phyloP scores from a whole-genome alignment of 2,888 invertebrate genomes.

The Muschampia plurimacula region DNA sequence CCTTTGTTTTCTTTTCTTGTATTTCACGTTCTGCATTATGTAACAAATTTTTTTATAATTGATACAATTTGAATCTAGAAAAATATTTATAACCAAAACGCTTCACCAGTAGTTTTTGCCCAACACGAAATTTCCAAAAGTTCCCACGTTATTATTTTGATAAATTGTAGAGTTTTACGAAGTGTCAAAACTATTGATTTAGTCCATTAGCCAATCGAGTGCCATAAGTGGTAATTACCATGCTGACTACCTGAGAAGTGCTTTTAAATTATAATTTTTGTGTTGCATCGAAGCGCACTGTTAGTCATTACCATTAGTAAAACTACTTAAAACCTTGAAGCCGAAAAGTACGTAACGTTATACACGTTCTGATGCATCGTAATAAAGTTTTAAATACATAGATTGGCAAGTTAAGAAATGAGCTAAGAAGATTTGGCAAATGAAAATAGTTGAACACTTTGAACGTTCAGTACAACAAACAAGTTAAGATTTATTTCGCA shows the following conservation, averaged over 20 bases:
- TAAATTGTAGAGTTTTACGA: constrained; percentile 11
- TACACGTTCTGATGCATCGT: neutral
- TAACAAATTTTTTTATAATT: too few relatives aligned
- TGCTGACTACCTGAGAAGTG: constrained; percentile 27
- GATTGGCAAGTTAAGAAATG: neutral
- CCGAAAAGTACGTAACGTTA: neutral
- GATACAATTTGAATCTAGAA: neutral
- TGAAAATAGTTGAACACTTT: constrained; percentile 36
- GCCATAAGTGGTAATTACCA: constrained; percentile 2
- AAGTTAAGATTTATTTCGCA: constrained; percentile 40
- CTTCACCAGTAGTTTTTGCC: neutral
- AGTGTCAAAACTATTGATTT: constrained; percentile 27
- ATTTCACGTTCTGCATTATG: too few relatives aligned
- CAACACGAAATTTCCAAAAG: neutral
- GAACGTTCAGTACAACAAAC: constrained; percentile 34
- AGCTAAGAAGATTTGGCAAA: constrained; percentile 26
- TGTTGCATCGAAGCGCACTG: constrained; percentile 18
- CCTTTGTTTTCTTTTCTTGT: too few relatives aligned
- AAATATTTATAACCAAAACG: neutral
- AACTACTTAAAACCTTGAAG: constrained; percentile 12
- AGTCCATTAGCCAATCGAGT: constrained; percentile 21
- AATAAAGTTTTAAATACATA: constrained; percentile 6
- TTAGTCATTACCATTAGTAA: constrained; percentile 25
- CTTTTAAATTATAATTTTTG: constrained; percentile 22
- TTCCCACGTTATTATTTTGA: constrained; percentile 24